These are phyloP conservation scores for Sphyrna mokarran DNA, from an alignment of 2,113 vertebrate species.

Conservation along the genomic window DNA sequence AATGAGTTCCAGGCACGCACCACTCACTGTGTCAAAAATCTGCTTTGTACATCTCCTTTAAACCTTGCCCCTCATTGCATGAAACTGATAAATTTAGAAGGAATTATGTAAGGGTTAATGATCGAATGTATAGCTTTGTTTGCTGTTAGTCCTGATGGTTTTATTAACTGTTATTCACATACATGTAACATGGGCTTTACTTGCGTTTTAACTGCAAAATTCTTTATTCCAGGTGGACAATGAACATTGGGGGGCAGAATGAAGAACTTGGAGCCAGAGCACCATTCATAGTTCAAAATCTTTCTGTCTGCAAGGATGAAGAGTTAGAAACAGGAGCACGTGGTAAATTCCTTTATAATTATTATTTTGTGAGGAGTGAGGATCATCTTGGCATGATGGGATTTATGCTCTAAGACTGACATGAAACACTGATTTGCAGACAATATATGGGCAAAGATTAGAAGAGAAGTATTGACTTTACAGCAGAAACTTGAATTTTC, in stretches of 20 bases:
- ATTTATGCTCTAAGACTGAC: neutral
- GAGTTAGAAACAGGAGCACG: neutral
- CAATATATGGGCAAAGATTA: neutral
- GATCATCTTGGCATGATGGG: neutral
- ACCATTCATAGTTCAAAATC: neutral
- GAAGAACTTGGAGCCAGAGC: neutral
- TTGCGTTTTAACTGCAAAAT: neutral
- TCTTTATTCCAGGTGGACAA: slow-evolving; percentile 20
- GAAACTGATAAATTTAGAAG: neutral
- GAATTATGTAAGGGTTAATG: neutral
- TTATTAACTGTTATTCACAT: neutral
- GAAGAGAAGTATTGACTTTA: neutral
- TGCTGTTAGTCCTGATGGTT: neutral
- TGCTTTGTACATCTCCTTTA: too few relatives aligned
- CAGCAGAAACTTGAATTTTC: neutral
- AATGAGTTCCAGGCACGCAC: too few relatives aligned
- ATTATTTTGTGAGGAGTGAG: neutral
- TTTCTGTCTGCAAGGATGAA: neutral
- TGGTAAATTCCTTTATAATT: neutral
- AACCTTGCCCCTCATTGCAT: too few relatives aligned
- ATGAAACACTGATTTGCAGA: neutral
- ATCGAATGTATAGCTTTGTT: neutral
- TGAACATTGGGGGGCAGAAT: neutral
- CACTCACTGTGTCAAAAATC: too few relatives aligned
- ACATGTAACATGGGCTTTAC: neutral